Conservation (phyloP, 1,140 invertebrate species). For the Orius insidiosus region DNA sequence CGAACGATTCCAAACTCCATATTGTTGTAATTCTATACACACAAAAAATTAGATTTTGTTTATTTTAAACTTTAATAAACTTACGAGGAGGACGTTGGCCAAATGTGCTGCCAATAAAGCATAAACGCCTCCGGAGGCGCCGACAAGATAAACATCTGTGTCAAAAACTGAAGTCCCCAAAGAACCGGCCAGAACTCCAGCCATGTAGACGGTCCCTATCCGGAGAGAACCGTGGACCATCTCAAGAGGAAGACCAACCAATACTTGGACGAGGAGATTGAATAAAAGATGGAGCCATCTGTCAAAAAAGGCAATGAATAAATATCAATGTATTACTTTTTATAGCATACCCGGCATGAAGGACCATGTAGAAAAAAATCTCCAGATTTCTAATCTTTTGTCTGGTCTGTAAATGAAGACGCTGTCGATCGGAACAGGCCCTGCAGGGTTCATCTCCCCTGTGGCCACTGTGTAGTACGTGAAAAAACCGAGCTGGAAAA, state of each 20-base stretch:
- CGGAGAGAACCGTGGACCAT: slow-evolving; percentile 90
- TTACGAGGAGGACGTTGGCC: slow-evolving; percentile 72
- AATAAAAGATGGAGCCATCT: slow-evolving; percentile 90
- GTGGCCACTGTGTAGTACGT: slow-evolving; percentile 70
- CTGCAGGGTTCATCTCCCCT: slow-evolving; percentile 66
- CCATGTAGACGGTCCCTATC: slow-evolving; percentile 81
- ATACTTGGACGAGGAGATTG: slow-evolving; percentile 80
- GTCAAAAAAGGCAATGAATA: slow-evolving; percentile 17
- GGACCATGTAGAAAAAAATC: slow-evolving; percentile 85
- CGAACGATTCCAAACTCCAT: slow-evolving; percentile 88
- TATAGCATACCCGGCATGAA: slow-evolving; percentile 76
- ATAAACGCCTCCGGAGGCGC: slow-evolving; percentile 87
- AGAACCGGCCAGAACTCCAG: slow-evolving; percentile 79
- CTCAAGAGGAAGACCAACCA: slow-evolving; percentile 82
- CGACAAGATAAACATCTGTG: slow-evolving; percentile 80
- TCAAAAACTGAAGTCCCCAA: slow-evolving; percentile 89
- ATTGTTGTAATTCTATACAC: slow-evolving; percentile 78
- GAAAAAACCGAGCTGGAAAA: slow-evolving; percentile 86
- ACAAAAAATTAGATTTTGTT: slow-evolving; percentile 21
- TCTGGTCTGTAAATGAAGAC: slow-evolving; percentile 88
- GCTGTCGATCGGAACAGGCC: slow-evolving; percentile 80
- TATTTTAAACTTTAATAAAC: slow-evolving; percentile 8
- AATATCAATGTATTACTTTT: too few relatives aligned
- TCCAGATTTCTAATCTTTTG: slow-evolving; percentile 77
- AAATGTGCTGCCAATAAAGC: slow-evolving; percentile 85